Evolutionary conservation across 1,140 invertebrate genomes (phyloP).

Genomic region (Aphidius ervi): DNA sequence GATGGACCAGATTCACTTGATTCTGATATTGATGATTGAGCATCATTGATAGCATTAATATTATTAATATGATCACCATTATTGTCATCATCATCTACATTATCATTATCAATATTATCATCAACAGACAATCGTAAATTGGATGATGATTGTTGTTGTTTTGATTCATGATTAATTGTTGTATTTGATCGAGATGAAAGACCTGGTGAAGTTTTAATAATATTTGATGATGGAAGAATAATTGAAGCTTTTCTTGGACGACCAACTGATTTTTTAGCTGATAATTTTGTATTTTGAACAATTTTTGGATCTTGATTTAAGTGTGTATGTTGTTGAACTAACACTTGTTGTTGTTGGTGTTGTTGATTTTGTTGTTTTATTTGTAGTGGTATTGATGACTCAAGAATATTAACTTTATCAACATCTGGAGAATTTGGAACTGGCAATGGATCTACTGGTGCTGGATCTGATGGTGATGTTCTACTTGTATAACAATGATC

Average conservation of each 20-base stretch:
- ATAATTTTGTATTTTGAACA: background rate
- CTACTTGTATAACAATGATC: slow-evolving; percentile 53
- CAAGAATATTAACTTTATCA: slow-evolving; percentile 31
- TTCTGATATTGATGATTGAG: slow-evolving; percentile 37
- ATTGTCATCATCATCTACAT: too few relatives aligned
- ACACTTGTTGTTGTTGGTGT: too few relatives aligned
- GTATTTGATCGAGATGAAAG: too few relatives aligned
- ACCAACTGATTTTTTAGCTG: slow-evolving; percentile 1
- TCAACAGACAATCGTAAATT: too few relatives aligned
- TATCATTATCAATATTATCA: too few relatives aligned
- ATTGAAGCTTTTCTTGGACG: slow-evolving; percentile 5
- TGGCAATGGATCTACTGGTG: slow-evolving; percentile 42
- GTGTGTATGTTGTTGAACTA: too few relatives aligned
- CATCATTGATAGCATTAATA: background rate
- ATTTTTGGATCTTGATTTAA: background rate
- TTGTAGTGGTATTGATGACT: background rate
- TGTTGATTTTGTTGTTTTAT: too few relatives aligned
- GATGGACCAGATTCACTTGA: slow-evolving; percentile 46
- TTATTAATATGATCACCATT: too few relatives aligned
- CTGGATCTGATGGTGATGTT: slow-evolving; percentile 42
- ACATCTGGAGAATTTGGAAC: slow-evolving; percentile 36
- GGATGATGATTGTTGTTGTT: too few relatives aligned
- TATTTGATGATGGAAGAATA: background rate
- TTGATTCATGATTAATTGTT: too few relatives aligned
- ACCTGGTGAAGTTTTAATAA: background rate